Percentiles rank a stretch among this genome's conserved stretches.
Conservation (phyloP, 2,888 invertebrate species). For the Gymnoscelis rufifasciata region DNA sequence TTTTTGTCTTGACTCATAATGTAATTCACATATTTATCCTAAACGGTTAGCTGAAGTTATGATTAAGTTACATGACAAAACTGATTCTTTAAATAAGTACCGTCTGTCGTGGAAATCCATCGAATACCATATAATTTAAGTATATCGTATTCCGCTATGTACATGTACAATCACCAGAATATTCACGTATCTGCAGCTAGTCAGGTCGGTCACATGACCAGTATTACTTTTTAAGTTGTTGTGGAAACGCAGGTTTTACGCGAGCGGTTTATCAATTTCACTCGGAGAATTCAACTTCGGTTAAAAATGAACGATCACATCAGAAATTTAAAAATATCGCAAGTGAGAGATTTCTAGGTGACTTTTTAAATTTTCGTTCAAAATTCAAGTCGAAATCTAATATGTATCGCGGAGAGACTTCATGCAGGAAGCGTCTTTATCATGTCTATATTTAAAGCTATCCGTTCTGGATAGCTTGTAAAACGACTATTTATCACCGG, state of each 20-base stretch:
- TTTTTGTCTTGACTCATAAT: too few species aligned
- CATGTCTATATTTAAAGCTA: neutral
- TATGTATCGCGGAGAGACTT: neutral
- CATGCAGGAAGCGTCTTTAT: too few species aligned
- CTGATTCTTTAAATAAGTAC: too few species aligned
- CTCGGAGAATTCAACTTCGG: conserved; percentile 11
- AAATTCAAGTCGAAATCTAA: too few species aligned
- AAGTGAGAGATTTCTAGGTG: too few species aligned
- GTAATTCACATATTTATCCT: too few species aligned
- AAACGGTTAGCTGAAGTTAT: too few species aligned
- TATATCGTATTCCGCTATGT: conserved; percentile 21
- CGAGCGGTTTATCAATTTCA: conserved; percentile 17
- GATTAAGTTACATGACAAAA: too few species aligned
- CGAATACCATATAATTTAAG: too few species aligned
- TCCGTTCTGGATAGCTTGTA: neutral
- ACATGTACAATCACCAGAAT: conserved; percentile 14
- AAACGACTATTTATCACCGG: conserved; percentile 3
- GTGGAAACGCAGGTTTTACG: conserved; percentile 16
- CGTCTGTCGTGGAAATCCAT: too few species aligned
- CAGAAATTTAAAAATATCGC: too few species aligned
- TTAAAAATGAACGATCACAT: neutral
- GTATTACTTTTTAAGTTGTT: conserved; percentile 19
- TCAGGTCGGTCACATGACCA: conserved; percentile 11
- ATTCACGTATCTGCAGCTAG: conserved; percentile 17
- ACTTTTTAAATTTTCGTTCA: too few species aligned